Evolutionary conservation across 1,140 invertebrate genomes (phyloP), one percentile per base, ranked within the genome.

Genomic region (Diorhabda carinulata): DNA sequence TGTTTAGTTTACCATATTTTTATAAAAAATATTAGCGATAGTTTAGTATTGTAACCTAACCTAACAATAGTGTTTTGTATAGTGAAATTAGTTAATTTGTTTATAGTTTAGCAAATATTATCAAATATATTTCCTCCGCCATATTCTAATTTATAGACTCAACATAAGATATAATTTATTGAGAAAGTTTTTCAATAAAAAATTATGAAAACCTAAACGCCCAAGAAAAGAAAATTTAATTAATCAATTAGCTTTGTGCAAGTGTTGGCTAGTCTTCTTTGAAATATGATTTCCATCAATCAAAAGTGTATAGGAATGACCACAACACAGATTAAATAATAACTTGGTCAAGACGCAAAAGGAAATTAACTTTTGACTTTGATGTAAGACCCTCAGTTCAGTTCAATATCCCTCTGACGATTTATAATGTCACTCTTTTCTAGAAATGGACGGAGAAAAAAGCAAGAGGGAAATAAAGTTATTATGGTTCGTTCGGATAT

Each of bases 351-450:
- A 64, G 62, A 64, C 62, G 43, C 62, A 64, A 64, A 52, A 64
- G 62, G 62, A 64, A 64, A 64, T 64, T 64, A 64, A 64, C 62
- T 64, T 64, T 52, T 64, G 62, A 64, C 62, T 64, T 64, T 64
- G 62, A 64, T 64, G 62, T 64, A 64, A 64, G 62, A 64, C 62
- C 62, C 25, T 61, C 59, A 61, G 59, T 61, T 61, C 65, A 58
- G 52, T 60, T 66, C 57, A 66, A 66, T 66, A 66, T 58, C 57
- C 65, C 42, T 57, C 43, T 57, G 65, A 57, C 56, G 57, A 57
- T 66, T 66, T 59, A 66, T 58, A 66, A 43, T 60, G 65, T 58
- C 57, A 58, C 59, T 61, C 42, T 61, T 61, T 61, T 61, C 59
- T 40, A n/a, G 47, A 52, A 52, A 52, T 52, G 47, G 47, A 52